Evolutionary conservation across 2,113 vertebrate species (phyloP).

Genomic region (Paratilapia polleni): DNA sequence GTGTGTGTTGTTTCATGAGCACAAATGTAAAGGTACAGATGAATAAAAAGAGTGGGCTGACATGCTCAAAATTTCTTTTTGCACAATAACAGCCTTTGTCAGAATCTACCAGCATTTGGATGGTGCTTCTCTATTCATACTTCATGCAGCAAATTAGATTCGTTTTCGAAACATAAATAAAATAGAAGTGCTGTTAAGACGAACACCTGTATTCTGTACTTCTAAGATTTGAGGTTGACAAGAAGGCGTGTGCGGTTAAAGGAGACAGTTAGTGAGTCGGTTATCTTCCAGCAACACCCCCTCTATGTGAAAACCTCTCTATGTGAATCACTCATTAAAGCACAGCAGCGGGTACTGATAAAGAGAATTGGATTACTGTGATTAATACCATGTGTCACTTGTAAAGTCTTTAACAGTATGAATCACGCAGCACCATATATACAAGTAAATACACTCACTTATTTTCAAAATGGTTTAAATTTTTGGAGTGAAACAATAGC

Average conservation of each 20-base stretch:
- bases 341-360: constrained; percentile 67
- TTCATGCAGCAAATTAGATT: constrained; percentile 1
- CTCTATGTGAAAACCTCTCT: constrained; percentile 31
- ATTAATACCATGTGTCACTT: constrained; percentile 73
- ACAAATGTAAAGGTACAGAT: not conserved
- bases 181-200: not conserved
- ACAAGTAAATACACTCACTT: not conserved
- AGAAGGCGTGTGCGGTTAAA: constrained; percentile 20
- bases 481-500: constrained; percentile 25
- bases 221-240: constrained; percentile 34
- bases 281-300: constrained; percentile 56
- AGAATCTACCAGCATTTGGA: not conserved
- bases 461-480: constrained; percentile 37
- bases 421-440: constrained; percentile 48
- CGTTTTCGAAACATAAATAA: not conserved
- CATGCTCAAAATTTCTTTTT: not conserved
- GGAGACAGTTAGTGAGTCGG: constrained; percentile 25
- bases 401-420: constrained; percentile 67
- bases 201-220: not conserved
- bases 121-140: not conserved
- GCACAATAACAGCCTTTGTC: not conserved
- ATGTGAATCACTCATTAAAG: constrained; percentile 59
- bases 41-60: not conserved
- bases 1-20: not conserved
- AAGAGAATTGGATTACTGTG: constrained; percentile 77